phyloP scores from a whole-genome alignment of 2,113 vertebrate species.

The Seriola rivoliana region DNA sequence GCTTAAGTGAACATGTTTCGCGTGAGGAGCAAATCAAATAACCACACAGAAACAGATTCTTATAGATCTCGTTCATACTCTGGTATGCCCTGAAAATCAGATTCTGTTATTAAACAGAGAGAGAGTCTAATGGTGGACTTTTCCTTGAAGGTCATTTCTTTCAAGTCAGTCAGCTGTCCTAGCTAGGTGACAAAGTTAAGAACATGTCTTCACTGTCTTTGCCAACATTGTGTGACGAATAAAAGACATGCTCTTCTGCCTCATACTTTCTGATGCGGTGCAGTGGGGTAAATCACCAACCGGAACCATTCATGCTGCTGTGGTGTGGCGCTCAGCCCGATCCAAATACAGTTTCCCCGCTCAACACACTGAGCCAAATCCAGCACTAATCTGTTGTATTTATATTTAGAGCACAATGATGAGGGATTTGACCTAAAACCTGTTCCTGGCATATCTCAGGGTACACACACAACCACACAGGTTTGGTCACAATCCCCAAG shows the following conservation, averaged over 20 bases:
- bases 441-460: slow-evolving; percentile 46
- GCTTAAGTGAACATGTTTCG: not conserved
- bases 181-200: not conserved
- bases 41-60: not conserved
- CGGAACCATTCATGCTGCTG: slow-evolving; percentile 11
- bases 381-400: slow-evolving; percentile 68
- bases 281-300: slow-evolving; percentile 12
- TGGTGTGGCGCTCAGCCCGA: slow-evolving; percentile 26
- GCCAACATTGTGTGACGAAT: not conserved
- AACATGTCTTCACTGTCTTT: not conserved
- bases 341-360: slow-evolving; percentile 56
- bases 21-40: not conserved
- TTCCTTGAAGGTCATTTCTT: not conserved
- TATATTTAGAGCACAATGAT: slow-evolving; percentile 66
- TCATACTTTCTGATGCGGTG: not conserved
- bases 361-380: slow-evolving; percentile 68
- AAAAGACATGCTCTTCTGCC: not conserved
- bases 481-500: not conserved
- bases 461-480: slow-evolving; percentile 2
- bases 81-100: slow-evolving; percentile 14
- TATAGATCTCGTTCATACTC: not conserved
- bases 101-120: not conserved
- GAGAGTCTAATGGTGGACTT: not conserved
- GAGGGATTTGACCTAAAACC: slow-evolving; percentile 62
- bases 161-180: not conserved